These are phyloP conservation scores for Venustaconcha ellipsiformis DNA, from an alignment of 1,140 invertebrate genomes.

Conservation along the genomic window DNA sequence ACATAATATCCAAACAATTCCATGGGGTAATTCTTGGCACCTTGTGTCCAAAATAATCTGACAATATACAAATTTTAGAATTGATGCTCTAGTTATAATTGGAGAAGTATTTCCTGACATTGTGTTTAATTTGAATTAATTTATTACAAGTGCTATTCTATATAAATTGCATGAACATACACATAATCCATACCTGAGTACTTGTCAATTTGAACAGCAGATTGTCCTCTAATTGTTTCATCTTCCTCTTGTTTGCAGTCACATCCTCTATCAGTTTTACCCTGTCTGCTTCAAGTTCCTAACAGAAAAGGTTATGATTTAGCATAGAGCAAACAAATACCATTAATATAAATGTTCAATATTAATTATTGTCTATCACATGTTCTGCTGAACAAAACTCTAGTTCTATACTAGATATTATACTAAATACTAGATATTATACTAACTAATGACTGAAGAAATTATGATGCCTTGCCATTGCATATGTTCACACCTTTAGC, in stretches of 20 bases:
- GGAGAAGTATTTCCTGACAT: too few species aligned
- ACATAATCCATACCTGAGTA: slow-evolving; percentile 76
- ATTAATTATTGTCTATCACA: too few species aligned
- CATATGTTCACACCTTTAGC: too few species aligned
- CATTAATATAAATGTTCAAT: too few species aligned
- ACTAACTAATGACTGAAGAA: too few species aligned
- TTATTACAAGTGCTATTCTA: not conserved
- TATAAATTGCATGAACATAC: not conserved
- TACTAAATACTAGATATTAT: too few species aligned
- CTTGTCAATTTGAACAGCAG: slow-evolving; percentile 89
- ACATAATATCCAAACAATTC: too few species aligned
- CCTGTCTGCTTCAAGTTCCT: slow-evolving; percentile 92
- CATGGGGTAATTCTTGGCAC: not conserved
- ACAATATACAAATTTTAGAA: not conserved
- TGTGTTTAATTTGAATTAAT: too few species aligned
- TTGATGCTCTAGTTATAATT: not conserved
- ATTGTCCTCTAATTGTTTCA: slow-evolving; percentile 95
- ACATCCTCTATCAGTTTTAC: slow-evolving; percentile 93
- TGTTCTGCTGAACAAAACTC: too few species aligned
- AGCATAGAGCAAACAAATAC: too few species aligned
- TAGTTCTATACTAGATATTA: too few species aligned
- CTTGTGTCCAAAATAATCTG: not conserved
- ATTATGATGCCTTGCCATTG: too few species aligned
- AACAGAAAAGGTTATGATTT: slow-evolving; percentile 6
- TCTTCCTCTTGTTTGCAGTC: slow-evolving; percentile 93